Conservation (phyloP, 2,797 vertebrate genomes). For the Gobionotothen gibberifrons region DNA sequence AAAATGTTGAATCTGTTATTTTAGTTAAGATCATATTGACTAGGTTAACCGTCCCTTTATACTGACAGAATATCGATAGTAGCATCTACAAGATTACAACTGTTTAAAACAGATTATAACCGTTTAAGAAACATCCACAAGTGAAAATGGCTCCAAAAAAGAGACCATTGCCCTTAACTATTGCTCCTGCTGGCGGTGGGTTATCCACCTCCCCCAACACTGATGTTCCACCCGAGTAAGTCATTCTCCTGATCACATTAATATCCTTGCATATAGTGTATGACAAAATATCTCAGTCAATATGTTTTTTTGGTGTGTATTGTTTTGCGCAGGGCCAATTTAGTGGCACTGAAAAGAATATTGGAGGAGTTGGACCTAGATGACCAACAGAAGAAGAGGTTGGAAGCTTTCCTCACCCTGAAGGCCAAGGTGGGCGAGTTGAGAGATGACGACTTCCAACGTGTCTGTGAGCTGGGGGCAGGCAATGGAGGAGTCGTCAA, state of each 20-base stretch:
- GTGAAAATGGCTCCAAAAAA: conserved; percentile 85
- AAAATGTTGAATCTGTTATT: background rate
- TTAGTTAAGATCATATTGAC: background rate
- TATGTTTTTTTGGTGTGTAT: background rate
- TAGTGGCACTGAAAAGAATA: conserved; percentile 89
- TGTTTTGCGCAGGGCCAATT: conserved; percentile 78
- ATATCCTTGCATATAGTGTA: background rate
- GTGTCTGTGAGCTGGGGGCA: conserved; percentile 88
- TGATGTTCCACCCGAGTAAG: conserved; percentile 86
- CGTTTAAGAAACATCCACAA: background rate
- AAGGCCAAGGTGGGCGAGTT: conserved; percentile 91
- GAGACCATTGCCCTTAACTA: conserved; percentile 86
- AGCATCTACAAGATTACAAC: background rate
- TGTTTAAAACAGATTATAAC: background rate
- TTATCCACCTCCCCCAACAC: conserved; percentile 78
- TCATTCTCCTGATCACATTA: conserved; percentile 9
- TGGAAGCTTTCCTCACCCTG: conserved; percentile 90
- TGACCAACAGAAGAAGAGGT: conserved; percentile 88
- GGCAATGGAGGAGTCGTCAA: conserved; percentile 91
- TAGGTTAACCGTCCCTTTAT: background rate
- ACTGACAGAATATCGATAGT: background rate
- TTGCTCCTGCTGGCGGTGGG: conserved; percentile 83
- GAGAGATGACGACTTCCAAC: conserved; percentile 88
- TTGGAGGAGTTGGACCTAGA: conserved; percentile 88
- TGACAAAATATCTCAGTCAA: background rate